Evolutionary conservation across 2,113 vertebrate species (phyloP).

Genomic region (Mobula birostris): DNA sequence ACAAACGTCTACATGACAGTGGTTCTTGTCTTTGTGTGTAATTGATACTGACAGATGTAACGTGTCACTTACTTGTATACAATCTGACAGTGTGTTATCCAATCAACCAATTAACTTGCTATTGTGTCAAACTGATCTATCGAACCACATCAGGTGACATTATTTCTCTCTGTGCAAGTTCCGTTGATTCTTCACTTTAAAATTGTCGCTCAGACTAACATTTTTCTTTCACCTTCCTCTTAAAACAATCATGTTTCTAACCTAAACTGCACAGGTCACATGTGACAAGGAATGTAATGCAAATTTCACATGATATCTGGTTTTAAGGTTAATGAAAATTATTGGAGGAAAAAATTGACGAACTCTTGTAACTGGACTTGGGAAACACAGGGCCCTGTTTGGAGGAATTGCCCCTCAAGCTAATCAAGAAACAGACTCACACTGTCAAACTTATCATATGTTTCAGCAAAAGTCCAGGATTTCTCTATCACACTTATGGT

Average conservation of each 20-base stretch:
- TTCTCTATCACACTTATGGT: too few species aligned
- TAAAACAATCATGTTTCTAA: background rate
- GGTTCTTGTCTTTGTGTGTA: background rate
- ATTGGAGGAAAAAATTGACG: background rate
- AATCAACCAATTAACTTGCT: background rate
- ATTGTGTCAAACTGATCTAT: background rate
- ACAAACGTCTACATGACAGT: background rate
- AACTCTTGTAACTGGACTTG: too few species aligned
- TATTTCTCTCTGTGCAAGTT: background rate
- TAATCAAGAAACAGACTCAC: too few species aligned
- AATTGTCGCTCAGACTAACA: background rate
- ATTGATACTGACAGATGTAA: conserved; percentile 9
- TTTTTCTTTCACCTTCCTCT: background rate
- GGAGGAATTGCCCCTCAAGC: too few species aligned
- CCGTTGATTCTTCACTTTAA: background rate
- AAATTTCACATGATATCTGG: background rate
- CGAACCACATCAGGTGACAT: background rate
- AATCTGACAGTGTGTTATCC: background rate
- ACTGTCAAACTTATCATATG: too few species aligned
- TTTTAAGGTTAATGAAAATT: background rate
- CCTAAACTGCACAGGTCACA: background rate
- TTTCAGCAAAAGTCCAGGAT: too few species aligned
- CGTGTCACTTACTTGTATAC: background rate
- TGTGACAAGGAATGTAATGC: background rate
- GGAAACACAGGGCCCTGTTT: too few species aligned